Percentiles rank a stretch among this genome's conserved stretches.
These are phyloP conservation scores for Bombus waltoni DNA, from an alignment of 1,140 invertebrate genomes.

Conservation along the genomic window DNA sequence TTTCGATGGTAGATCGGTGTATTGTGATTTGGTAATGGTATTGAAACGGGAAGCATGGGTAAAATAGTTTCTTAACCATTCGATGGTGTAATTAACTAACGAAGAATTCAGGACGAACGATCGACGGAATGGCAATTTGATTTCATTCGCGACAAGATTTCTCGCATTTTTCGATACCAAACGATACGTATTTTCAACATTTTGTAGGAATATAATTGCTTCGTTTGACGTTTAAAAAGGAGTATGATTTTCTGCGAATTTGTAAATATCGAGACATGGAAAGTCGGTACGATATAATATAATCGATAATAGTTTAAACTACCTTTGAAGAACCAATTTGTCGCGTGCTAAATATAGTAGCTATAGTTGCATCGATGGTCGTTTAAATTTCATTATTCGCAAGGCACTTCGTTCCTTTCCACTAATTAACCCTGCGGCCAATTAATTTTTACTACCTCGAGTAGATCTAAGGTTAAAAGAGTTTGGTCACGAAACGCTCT, in stretches of 20 bases:
- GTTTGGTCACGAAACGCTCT: constrained; percentile 1
- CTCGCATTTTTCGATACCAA: too few relatives aligned
- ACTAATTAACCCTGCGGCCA: not conserved
- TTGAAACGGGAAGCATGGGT: not conserved
- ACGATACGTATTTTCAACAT: too few relatives aligned
- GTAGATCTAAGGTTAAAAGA: not conserved
- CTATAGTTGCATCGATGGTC: too few relatives aligned
- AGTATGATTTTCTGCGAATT: not conserved
- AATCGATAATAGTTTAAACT: not conserved
- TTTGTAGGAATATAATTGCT: too few relatives aligned
- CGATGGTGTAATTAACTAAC: not conserved
- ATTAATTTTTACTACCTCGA: not conserved
- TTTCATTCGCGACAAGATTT: too few relatives aligned
- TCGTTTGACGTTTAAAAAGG: too few relatives aligned
- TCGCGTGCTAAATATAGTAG: too few relatives aligned
- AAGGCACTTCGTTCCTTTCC: too few relatives aligned
- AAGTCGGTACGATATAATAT: not conserved
- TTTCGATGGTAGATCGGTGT: not conserved
- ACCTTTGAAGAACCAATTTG: not conserved
- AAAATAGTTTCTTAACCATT: not conserved
- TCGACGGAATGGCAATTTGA: too few relatives aligned
- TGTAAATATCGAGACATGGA: not conserved
- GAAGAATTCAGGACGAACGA: not conserved
- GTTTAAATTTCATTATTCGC: too few relatives aligned
- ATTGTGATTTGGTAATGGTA: not conserved